phyloP scores from a whole-genome alignment of 1,140 invertebrate species.

The Druon quercuslanigerum region DNA sequence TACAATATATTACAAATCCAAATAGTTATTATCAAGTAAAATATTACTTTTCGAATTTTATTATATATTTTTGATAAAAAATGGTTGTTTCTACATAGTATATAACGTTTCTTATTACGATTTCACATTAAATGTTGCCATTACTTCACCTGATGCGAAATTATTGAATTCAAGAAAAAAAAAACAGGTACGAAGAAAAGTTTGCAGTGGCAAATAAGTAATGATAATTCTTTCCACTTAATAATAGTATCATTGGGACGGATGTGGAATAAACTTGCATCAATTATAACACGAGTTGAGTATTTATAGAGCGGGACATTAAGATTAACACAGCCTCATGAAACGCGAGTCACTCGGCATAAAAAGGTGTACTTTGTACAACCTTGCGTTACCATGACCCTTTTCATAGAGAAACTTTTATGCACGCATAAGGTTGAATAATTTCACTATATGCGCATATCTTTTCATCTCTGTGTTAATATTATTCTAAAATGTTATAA shows the following conservation, averaged over 20 bases:
- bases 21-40: no score
- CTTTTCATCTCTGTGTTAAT: neutral
- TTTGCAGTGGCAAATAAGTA: no score
- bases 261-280: conserved; percentile 14
- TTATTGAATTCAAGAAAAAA: no score
- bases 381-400: conserved; percentile 54
- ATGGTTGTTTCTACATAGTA: no score
- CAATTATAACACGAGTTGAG: conserved; percentile 42
- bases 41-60: no score
- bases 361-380: conserved; percentile 42
- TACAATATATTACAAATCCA: no score
- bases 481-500: neutral
- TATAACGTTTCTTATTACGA: no score
- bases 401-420: conserved; percentile 35
- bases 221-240: no score
- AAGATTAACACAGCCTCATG: conserved; percentile 59
- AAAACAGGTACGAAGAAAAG: no score
- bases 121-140: no score
- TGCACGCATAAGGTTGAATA: conserved; percentile 15
- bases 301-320: conserved; percentile 53
- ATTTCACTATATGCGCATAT: neutral
- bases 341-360: conserved; percentile 56
- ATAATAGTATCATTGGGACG: neutral
- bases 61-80: no score
- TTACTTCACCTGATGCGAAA: no score